These are phyloP conservation scores for Mythimna pallens DNA, from an alignment of 2,888 invertebrate genomes.

Conservation along the genomic window DNA sequence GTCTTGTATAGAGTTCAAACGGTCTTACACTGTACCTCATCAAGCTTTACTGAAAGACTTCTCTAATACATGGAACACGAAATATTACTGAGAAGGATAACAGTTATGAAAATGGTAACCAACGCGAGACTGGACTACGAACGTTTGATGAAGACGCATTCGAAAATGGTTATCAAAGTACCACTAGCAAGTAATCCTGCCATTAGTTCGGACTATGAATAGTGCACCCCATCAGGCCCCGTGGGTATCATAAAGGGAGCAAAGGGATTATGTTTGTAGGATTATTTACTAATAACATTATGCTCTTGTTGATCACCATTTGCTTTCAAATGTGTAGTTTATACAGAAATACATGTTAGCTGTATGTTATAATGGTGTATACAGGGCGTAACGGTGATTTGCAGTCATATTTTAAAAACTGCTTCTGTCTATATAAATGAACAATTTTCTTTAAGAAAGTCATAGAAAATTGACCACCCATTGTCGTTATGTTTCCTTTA, in stretches of 20 bases:
- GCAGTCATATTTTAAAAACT: too few relatives aligned
- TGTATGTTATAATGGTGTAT: slow-evolving; percentile 1
- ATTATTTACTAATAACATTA: slow-evolving; percentile 49
- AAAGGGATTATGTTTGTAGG: slow-evolving; percentile 22
- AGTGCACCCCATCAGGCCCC: slow-evolving; percentile 7
- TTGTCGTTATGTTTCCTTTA: too few relatives aligned
- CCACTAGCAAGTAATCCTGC: slow-evolving; percentile 29
- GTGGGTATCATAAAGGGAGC: slow-evolving; percentile 35
- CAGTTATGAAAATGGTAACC: not conserved
- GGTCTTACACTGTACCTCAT: not conserved
- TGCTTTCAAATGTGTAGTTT: slow-evolving; percentile 10
- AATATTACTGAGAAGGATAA: not conserved
- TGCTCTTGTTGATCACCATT: slow-evolving; percentile 17
- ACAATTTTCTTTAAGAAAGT: too few relatives aligned
- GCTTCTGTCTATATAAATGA: too few relatives aligned
- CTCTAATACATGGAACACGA: not conserved
- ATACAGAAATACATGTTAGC: slow-evolving; percentile 9
- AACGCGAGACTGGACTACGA: not conserved
- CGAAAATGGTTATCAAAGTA: not conserved
- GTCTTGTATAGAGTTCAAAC: not conserved
- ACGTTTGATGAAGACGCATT: slow-evolving; percentile 1
- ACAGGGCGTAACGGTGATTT: too few relatives aligned
- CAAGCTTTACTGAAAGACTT: not conserved
- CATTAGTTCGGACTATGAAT: slow-evolving; percentile 43
- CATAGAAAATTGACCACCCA: too few relatives aligned